Base-by-base conservation (phyloP, 2,113 vertebrate species). In the human region DNA sequence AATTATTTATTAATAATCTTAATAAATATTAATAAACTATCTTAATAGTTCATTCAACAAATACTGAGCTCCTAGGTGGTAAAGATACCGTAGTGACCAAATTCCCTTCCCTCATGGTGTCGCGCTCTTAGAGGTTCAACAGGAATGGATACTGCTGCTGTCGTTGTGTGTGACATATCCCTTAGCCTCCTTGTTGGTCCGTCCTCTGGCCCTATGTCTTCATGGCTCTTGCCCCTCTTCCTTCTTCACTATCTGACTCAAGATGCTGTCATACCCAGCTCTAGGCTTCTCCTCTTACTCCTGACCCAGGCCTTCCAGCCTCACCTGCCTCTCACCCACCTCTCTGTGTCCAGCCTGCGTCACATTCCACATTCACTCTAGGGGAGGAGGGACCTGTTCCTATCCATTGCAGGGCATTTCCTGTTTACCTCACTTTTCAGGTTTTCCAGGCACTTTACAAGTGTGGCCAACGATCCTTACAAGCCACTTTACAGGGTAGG, bases 401-500 rank as follows among this genome's bases (percentile, higher is more conserved):
- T 73, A 4, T 40, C 72, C 38, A 25, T 6, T 73, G 32, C 25
- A 43, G 38, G 25, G 2, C 20, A 82, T 82, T 82, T 82, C 61
- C 64, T 7, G 6, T 43, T 23, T 52, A 61, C 61, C 66, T 72
- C 23, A 8, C 2, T 50, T 66, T 66, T 72, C 52, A 14, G 78
- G 40, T 35, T 79, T n/a, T 32, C n/a, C 13, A 45, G 43, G 52
- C 23, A 38, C 55, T 52, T 73, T 3, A 1, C 18, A 20, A 30
- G 14, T n/a, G 48, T 35, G 48, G 43, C 38, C 55, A 38, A 35
- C 17, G 10, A 66, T 52, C 30, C n/a, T 10, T 40, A 18, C 11
- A 22, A 0, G 7, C 5, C 22, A 9, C 22, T 40, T 20, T 5
- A 9, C 5, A 0, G 94, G 27, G 68, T 25, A 2, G 55, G n/a